Conservation (phyloP, 1,140 invertebrate genomes). For the Procambarus virginalis region DNA sequence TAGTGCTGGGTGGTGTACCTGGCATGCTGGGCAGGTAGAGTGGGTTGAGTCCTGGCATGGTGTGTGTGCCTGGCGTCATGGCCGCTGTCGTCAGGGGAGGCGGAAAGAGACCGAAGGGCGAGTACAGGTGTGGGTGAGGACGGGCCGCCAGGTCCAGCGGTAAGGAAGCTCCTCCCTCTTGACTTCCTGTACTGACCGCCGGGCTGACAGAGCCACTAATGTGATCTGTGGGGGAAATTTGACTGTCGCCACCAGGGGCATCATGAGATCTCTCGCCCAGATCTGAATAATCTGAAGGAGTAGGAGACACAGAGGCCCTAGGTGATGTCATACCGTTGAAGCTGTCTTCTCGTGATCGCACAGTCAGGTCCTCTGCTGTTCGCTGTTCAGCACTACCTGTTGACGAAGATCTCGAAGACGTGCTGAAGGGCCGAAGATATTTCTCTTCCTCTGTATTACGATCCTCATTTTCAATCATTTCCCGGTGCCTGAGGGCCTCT, state of each 20-base stretch:
- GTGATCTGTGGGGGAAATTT: slow-evolving; percentile 55
- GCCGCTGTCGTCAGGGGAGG: slow-evolving; percentile 85
- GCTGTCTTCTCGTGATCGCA: slow-evolving; percentile 77
- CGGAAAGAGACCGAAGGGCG: slow-evolving; percentile 77
- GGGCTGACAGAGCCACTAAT: slow-evolving; percentile 53
- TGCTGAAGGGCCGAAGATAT: slow-evolving; percentile 64
- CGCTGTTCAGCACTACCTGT: slow-evolving; percentile 72
- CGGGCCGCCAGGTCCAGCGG: slow-evolving; percentile 67
- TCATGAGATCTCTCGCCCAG: slow-evolving; percentile 59
- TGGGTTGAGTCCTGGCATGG: slow-evolving; percentile 82
- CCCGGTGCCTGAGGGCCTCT: slow-evolving; percentile 59
- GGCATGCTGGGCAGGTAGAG: slow-evolving; percentile 84
- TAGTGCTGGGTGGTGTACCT: slow-evolving; percentile 75
- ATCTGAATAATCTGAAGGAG: slow-evolving; percentile 69
- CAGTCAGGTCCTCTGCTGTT: slow-evolving; percentile 77
- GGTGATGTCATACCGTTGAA: slow-evolving; percentile 76
- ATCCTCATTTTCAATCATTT: slow-evolving; percentile 60
- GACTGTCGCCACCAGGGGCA: slow-evolving; percentile 39
- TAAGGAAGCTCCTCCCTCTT: slow-evolving; percentile 72
- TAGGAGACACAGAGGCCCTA: slow-evolving; percentile 63
- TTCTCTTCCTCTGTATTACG: slow-evolving; percentile 66
- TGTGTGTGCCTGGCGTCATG: slow-evolving; percentile 76
- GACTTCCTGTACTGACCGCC: slow-evolving; percentile 61
- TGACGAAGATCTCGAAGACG: slow-evolving; percentile 68
- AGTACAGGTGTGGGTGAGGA: slow-evolving; percentile 74